Evolutionary conservation across 2,797 vertebrate species (phyloP).

Genomic region (Cynodonichthys magdalenae): DNA sequence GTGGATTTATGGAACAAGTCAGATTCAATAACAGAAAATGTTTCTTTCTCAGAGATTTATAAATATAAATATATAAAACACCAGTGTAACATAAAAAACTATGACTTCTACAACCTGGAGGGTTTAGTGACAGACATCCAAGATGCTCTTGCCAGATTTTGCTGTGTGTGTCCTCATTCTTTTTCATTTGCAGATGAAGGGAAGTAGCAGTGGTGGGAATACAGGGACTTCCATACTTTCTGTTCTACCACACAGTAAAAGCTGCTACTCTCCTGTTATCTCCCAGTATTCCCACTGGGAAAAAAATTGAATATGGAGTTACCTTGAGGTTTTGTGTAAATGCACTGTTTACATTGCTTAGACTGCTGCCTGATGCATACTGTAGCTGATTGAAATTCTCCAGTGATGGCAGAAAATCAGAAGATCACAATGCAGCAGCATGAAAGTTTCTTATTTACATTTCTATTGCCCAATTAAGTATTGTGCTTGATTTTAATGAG

Average conservation of each 20-base stretch:
- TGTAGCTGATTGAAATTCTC: slow-evolving; percentile 69
- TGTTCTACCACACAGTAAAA: background rate
- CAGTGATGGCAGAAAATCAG: slow-evolving; percentile 55
- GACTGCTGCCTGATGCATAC: slow-evolving; percentile 21
- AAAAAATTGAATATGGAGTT: slow-evolving; percentile 9
- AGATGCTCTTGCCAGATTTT: background rate
- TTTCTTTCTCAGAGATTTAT: background rate
- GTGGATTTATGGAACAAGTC: too few species aligned
- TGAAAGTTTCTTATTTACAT: slow-evolving; percentile 66
- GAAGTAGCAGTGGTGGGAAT: slow-evolving; percentile 6
- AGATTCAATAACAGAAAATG: background rate
- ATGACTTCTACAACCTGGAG: background rate
- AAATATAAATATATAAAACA: background rate
- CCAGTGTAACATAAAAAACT: too few species aligned
- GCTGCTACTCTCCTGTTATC: slow-evolving; percentile 1
- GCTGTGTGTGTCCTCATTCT: background rate
- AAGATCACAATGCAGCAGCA: slow-evolving; percentile 56
- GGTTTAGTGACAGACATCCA: slow-evolving; percentile 7
- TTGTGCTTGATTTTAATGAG: slow-evolving; percentile 66
- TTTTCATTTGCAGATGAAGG: slow-evolving; percentile 14
- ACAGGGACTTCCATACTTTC: slow-evolving; percentile 2
- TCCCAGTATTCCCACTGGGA: slow-evolving; percentile 14
- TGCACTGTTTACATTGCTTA: slow-evolving; percentile 22
- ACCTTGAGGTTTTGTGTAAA: background rate
- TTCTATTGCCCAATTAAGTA: slow-evolving; percentile 73